Conservation (phyloP, 1,140 invertebrate genomes). For the Spodoptera litura region DNA sequence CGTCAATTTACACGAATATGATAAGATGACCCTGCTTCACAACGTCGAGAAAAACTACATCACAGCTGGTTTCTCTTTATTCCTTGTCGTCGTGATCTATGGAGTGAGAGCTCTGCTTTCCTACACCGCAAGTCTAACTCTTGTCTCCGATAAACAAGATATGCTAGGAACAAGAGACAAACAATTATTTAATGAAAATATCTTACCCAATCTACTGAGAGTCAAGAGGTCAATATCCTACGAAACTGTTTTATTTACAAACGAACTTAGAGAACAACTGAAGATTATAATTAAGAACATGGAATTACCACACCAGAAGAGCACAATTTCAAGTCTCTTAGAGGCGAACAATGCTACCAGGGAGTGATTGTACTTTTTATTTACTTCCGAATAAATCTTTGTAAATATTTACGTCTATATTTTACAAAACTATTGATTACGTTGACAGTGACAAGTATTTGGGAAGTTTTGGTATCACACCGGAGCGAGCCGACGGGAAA, state of each 20-base stretch:
- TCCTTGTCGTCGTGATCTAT: conserved; percentile 68
- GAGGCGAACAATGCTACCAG: conserved; percentile 43
- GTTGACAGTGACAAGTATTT: conserved; percentile 63
- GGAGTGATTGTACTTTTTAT: conserved; percentile 17
- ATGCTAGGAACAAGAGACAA: conserved; percentile 28
- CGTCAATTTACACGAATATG: conserved; percentile 56
- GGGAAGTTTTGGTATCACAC: conserved; percentile 69
- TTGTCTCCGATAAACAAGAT: conserved; percentile 45
- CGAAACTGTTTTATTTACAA: conserved; percentile 71
- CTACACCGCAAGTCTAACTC: conserved; percentile 64
- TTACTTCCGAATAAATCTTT: conserved; percentile 38
- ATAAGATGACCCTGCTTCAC: conserved; percentile 65
- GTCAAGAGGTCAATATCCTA: conserved; percentile 76
- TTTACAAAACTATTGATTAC: conserved; percentile 53
- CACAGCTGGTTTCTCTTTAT: conserved; percentile 73
- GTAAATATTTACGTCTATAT: conserved; percentile 48
- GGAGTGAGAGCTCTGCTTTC: conserved; percentile 67
- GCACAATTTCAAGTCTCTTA: conserved; percentile 58
- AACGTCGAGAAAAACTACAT: conserved; percentile 74
- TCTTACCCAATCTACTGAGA: conserved; percentile 67
- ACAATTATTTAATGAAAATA: conserved; percentile 58
- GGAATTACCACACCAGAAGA: conserved; percentile 51
- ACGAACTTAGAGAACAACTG: conserved; percentile 68
- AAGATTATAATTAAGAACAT: conserved; percentile 65
- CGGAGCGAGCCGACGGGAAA: conserved; percentile 64